Percentiles rank a stretch among this genome's conserved stretches.
Evolutionary conservation across 2,888 invertebrate species (phyloP).

Genomic region (Eurois occulta): DNA sequence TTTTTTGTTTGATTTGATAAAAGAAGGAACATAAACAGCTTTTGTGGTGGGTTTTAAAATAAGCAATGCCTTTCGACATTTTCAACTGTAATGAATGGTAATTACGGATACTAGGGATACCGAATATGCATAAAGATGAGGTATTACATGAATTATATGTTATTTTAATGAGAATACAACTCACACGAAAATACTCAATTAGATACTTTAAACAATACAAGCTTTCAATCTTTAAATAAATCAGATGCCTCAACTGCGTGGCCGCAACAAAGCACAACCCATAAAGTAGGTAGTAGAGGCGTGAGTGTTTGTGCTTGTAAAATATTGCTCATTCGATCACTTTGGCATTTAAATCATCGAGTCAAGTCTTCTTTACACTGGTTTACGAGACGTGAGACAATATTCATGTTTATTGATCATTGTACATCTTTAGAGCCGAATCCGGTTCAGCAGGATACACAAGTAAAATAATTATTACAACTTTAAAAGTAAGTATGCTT

Average conservation of each 20-base stretch:
- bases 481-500: background rate
- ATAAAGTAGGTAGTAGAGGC: constrained; percentile 31
- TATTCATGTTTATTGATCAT: constrained; percentile 60
- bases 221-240: constrained; percentile 6
- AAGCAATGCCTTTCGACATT: background rate
- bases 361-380: constrained; percentile 39
- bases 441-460: constrained; percentile 78
- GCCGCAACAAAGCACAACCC: constrained; percentile 22
- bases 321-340: constrained; percentile 57
- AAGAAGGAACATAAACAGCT: background rate
- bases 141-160: background rate
- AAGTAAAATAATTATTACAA: constrained; percentile 68
- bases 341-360: constrained; percentile 58
- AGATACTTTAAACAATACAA: background rate
- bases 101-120: background rate
- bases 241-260: background rate
- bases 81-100: background rate
- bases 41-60: background rate
- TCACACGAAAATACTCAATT: background rate
- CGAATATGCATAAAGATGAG: background rate
- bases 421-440: constrained; percentile 77
- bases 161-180: background rate
- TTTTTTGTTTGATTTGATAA: background rate
- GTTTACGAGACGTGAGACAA: constrained; percentile 47
- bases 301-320: constrained; percentile 48